A percentile compares a stretch with the other conserved stretches of the same genome.
phyloP scores from a whole-genome alignment of 2,113 vertebrate genomes.

The Prunella himalayana region DNA sequence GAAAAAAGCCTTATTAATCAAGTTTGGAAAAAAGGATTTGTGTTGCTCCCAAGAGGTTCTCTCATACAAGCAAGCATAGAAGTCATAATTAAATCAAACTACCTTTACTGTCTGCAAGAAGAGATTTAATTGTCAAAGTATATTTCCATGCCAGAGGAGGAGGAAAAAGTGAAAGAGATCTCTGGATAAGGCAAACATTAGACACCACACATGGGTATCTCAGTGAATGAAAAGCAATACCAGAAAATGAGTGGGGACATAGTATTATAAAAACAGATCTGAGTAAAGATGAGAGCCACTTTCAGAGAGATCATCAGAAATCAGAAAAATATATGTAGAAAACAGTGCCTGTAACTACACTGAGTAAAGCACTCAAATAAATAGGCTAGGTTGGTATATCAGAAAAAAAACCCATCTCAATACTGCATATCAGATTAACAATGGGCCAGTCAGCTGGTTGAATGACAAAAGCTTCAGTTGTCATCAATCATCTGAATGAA shows the following conservation, averaged over 20 bases:
- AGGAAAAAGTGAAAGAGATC: neutral
- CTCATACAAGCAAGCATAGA: neutral
- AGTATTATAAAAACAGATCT: neutral
- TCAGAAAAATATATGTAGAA: neutral
- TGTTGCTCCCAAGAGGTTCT: neutral
- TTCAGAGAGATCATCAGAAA: neutral
- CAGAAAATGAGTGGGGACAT: neutral
- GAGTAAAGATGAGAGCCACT: neutral
- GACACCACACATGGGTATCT: neutral
- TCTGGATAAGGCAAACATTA: neutral
- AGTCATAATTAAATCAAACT: constrained; percentile 13
- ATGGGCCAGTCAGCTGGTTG: neutral
- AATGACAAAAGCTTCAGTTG: neutral
- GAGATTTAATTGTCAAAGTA: constrained; percentile 4
- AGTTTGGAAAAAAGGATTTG: neutral
- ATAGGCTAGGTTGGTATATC: neutral
- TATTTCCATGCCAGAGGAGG: neutral
- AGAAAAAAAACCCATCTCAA: accelerated
- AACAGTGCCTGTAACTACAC: neutral
- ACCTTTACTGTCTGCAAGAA: neutral
- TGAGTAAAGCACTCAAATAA: neutral
- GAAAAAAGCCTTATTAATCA: neutral
- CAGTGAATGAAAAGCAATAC: neutral
- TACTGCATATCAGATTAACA: neutral
- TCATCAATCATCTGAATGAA: neutral